These are phyloP conservation scores for Hydropotes inermis DNA, from an alignment of 2,113 vertebrate genomes.

Conservation along the genomic window DNA sequence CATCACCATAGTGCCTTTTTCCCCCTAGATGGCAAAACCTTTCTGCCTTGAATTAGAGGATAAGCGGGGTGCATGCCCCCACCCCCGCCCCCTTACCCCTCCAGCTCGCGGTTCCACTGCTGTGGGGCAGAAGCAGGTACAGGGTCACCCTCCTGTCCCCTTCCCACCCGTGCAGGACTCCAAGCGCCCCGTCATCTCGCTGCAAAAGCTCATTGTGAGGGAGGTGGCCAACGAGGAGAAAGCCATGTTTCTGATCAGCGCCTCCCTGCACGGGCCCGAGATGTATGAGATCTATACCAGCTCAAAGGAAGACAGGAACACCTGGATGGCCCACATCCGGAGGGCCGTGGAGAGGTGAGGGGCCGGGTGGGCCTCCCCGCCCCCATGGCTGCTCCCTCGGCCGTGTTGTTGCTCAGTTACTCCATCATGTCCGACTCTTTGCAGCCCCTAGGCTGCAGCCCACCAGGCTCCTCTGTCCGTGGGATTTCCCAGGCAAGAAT, in stretches of 20 bases:
- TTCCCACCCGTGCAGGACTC: conserved; percentile 85
- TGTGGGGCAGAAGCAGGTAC: accelerated
- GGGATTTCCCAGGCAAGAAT: not conserved
- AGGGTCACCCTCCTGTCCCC: not conserved
- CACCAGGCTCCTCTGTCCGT: not conserved
- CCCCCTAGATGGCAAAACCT: not conserved
- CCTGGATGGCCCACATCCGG: conserved; percentile 93
- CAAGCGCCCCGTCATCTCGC: conserved; percentile 92
- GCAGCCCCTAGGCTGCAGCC: not conserved
- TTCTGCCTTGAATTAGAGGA: not conserved
- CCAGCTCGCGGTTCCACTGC: accelerated
- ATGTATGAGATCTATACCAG: conserved; percentile 97
- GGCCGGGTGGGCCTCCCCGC: accelerated
- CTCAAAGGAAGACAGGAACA: conserved; percentile 94
- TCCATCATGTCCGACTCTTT: not conserved
- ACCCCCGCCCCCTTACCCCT: accelerated
- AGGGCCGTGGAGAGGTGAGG: conserved; percentile 92
- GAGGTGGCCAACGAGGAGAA: conserved; percentile 97
- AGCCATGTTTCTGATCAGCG: conserved; percentile 98
- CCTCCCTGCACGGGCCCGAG: conserved; percentile 92
- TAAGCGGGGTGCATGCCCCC: accelerated
- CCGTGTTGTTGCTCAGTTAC: not conserved
- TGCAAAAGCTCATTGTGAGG: conserved; percentile 96
- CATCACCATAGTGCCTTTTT: not conserved
- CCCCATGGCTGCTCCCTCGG: not conserved